Percentiles rank a stretch among this genome's conserved stretches.
Evolutionary conservation across 2,797 vertebrate species (phyloP).

Genomic region (Rhabdophis nuchalis): DNA sequence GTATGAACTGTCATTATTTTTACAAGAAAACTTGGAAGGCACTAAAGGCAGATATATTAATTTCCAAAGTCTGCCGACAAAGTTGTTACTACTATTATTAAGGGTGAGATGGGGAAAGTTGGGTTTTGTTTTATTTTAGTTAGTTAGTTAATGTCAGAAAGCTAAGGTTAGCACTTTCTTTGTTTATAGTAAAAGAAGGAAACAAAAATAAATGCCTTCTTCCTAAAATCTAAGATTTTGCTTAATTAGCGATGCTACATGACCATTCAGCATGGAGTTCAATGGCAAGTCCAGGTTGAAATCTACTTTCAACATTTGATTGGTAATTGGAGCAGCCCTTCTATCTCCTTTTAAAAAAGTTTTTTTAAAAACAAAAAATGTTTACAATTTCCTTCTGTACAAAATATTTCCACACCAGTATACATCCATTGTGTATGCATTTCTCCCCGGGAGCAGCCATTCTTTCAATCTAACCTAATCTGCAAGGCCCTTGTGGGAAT

Average conservation of each 20-base stretch:
- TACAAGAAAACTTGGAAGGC: slow-evolving; percentile 46
- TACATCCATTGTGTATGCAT: no score
- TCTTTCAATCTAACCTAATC: neutral
- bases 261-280: neutral
- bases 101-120: neutral
- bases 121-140: neutral
- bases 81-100: slow-evolving; percentile 33
- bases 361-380: no score
- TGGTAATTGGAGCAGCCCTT: neutral
- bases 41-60: slow-evolving; percentile 57
- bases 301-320: neutral
- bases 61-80: slow-evolving; percentile 49
- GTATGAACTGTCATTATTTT: slow-evolving; percentile 60
- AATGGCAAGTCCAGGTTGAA: neutral
- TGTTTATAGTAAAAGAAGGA: neutral
- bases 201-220: neutral
- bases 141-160: neutral
- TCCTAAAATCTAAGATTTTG: neutral
- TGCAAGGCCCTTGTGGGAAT: neutral
- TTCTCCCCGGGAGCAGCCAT: neutral
- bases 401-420: no score
- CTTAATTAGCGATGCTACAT: neutral
- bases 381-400: no score
- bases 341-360: neutral
- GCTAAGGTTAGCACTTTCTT: neutral